Evolutionary conservation across 1,140 invertebrate genomes (phyloP).

Genomic region (Reticulitermes speratus): DNA sequence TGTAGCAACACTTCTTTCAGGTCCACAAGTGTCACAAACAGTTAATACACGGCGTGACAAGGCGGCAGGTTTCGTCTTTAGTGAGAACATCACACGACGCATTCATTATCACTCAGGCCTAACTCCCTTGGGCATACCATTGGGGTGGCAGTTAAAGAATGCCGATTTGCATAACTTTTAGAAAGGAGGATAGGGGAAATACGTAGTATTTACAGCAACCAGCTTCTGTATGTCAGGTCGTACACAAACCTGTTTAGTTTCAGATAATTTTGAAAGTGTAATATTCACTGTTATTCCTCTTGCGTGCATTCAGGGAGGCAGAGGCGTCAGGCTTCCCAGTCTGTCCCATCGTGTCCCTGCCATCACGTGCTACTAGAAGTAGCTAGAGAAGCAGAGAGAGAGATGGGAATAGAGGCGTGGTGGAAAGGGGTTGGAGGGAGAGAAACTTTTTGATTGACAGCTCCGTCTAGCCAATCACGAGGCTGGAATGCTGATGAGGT

Average conservation of each 20-base stretch:
- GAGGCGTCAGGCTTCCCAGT: background rate
- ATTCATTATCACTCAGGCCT: no score
- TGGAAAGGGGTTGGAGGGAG: slow-evolving; percentile 13
- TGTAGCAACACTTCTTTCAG: no score
- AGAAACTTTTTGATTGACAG: slow-evolving; percentile 57
- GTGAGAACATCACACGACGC: no score
- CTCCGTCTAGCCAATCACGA: slow-evolving; percentile 57
- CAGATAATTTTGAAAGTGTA: background rate
- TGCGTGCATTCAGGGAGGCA: background rate
- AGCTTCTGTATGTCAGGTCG: slow-evolving; percentile 2
- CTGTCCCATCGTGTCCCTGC: slow-evolving; percentile 24
- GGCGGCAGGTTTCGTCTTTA: no score
- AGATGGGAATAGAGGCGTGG: background rate
- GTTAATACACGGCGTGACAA: no score
- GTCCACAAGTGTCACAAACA: no score
- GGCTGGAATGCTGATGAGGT: slow-evolving; percentile 60
- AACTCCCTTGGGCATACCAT: no score
- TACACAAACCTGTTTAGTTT: background rate
- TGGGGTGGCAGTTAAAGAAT: background rate
- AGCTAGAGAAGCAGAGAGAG: background rate
- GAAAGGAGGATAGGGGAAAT: background rate
- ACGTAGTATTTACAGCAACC: background rate
- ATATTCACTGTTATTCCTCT: background rate
- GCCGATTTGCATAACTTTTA: background rate
- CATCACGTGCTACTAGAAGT: background rate